phyloP scores from a whole-genome alignment of 2,113 vertebrate species.

The Edolisoma coerulescens region DNA sequence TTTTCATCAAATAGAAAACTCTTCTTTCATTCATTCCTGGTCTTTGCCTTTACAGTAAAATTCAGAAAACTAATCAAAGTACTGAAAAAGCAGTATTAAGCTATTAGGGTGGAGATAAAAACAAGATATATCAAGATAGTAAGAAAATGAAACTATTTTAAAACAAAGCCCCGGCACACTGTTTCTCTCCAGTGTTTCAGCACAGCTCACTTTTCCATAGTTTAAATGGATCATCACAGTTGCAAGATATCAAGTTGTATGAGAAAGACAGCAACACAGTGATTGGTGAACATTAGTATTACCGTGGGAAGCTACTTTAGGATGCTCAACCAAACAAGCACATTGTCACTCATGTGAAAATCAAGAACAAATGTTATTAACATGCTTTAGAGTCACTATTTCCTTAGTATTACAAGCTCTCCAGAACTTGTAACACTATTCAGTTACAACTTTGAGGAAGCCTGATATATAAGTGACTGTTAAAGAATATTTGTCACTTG shows the following conservation, averaged over 20 bases:
- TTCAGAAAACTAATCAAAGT: not conserved
- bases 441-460: not conserved
- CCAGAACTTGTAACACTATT: not conserved
- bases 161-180: not conserved
- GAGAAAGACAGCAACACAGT: not conserved
- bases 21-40: not conserved
- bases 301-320: not conserved
- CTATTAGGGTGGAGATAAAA: not conserved
- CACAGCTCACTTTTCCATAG: not conserved
- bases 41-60: not conserved
- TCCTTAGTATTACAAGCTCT: not conserved
- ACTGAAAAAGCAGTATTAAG: not conserved
- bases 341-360: not conserved
- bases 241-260: not conserved
- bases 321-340: not conserved
- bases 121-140: not conserved
- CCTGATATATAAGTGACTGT: not conserved
- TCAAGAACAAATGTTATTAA: not conserved
- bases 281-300: not conserved
- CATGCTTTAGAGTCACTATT: not conserved
- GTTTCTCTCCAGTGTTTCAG: not conserved
- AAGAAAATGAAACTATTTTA: not conserved
- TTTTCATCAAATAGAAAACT: not conserved
- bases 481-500: not conserved
- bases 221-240: not conserved